Evolutionary conservation across 2,888 invertebrate species (phyloP), one percentile per base, ranked within the genome.

Genomic region (Drosophila nigritarsus): DNA sequence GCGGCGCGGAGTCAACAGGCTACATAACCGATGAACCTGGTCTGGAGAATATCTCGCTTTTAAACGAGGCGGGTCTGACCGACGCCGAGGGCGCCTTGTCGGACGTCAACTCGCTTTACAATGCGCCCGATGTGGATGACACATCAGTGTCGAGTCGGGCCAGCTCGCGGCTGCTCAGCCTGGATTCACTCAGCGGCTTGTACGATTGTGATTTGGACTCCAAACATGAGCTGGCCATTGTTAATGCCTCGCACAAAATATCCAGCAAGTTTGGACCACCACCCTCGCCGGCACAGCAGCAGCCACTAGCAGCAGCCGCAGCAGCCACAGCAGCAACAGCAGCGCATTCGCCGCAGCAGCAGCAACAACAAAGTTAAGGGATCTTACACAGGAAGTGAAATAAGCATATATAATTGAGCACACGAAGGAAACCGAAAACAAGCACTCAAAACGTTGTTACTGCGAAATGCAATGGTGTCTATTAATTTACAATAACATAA

Each of bases 11-110:
- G 91, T 97, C 96, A 76, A 96, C 97, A 1, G 97, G 97, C 32
- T 97, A 97, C 91, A 97, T 96, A n/a, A 97, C 97, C 0, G 97
- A 97, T 93, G 97, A 97, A 93, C 97, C 97, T 1, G 97, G 97
- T 20, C 94, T 97, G 15, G 97, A 97, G 93, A 97, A 97, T 93
- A 95, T 97, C 58, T 97, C 97, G 48, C 95, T 97, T 94, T 93
- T 97, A 24, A 97, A 97, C 93, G 97, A 97, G 93, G 96, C 97
- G 27, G 97, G 97, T 11, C 94, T 97, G 51, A 97, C 97, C 2
- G 97, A 97, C 93, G 97, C 97, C 13, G 97, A 97, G 94, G 97
- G 97, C 68, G 97, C 97, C 32, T 94, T 97, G 70, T 97, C 97
- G 87, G 97, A 97, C 93, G 96, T 97, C 58, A 97, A 97, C 93